Conservation (phyloP, 1,140 invertebrate genomes). For the Drosophila kanapiae region DNA sequence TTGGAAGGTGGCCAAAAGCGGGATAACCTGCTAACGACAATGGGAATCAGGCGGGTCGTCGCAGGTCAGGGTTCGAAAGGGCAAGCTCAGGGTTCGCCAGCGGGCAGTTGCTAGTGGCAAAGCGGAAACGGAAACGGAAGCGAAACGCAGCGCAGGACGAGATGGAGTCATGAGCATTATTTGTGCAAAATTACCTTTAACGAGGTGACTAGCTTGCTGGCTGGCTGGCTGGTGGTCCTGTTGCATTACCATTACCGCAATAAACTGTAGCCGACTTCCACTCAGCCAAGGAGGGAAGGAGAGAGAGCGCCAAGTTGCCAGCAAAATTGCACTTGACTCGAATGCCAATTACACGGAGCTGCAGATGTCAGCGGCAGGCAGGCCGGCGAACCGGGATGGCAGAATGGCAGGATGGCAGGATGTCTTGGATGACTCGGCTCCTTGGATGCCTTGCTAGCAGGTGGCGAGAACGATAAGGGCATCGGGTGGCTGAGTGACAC, state of each 20-base stretch:
- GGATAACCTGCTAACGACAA: slow-evolving; percentile 17
- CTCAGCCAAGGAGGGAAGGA: slow-evolving; percentile 2
- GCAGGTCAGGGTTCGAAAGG: slow-evolving; percentile 45
- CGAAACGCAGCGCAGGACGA: slow-evolving; percentile 40
- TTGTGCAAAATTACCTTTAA: slow-evolving; percentile 84
- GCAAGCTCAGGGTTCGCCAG: slow-evolving; percentile 52
- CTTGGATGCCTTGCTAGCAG: slow-evolving; percentile 21
- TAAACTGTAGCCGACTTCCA: slow-evolving; percentile 64
- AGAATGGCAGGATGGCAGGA: slow-evolving; percentile 1
- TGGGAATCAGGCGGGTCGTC: slow-evolving; percentile 6
- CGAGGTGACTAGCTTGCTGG: slow-evolving; percentile 68
- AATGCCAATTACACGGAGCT: slow-evolving; percentile 79
- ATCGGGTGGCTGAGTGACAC: slow-evolving; percentile 35
- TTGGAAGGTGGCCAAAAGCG: slow-evolving; percentile 53
- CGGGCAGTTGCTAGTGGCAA: slow-evolving; percentile 48
- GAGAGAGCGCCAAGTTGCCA: slow-evolving; percentile 55
- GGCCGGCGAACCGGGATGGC: slow-evolving; percentile 1
- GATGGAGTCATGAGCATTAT: slow-evolving; percentile 79
- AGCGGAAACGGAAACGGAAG: slow-evolving; percentile 54
- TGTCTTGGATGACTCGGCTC: slow-evolving; percentile 29
- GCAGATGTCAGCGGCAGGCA: slow-evolving; percentile 64
- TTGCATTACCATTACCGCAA: slow-evolving; percentile 82
- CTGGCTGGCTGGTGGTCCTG: slow-evolving; percentile 64
- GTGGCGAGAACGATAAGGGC: slow-evolving; percentile 29
- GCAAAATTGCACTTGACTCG: slow-evolving; percentile 82